Percentiles rank a stretch among this genome's conserved stretches.
phyloP scores from a whole-genome alignment of 2,113 vertebrate species.

The Tragelaphus buxtoni region DNA sequence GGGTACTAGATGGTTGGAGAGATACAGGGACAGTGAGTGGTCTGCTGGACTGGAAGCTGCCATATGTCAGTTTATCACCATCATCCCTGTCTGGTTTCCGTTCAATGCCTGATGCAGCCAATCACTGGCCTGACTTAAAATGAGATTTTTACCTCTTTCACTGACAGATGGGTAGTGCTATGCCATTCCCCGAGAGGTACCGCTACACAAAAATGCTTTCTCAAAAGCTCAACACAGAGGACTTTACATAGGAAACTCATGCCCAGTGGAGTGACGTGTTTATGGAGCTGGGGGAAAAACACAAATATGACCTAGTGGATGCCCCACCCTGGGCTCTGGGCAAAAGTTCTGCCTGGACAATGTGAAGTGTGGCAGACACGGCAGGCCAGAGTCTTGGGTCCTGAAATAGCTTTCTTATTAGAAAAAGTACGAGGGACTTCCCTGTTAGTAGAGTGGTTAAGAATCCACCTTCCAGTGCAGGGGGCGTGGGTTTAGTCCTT shows the following conservation, averaged over 20 bases:
- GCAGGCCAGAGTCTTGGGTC: background rate
- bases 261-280: background rate
- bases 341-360: conserved; percentile 1
- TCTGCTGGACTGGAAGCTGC: accelerated
- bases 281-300: conserved; percentile 50
- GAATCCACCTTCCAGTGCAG: background rate
- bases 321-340: background rate
- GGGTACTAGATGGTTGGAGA: accelerated
- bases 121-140: background rate
- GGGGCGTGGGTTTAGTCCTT: background rate
- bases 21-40: accelerated
- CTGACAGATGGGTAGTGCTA: background rate
- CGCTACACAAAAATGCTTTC: background rate
- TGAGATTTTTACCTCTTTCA: background rate
- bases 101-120: background rate
- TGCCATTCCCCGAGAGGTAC: background rate
- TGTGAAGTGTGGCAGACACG: background rate
- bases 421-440: background rate
- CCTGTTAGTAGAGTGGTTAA: background rate
- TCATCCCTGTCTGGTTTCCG: too few species aligned
- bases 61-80: background rate
- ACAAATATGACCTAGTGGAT: conserved; percentile 18
- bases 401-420: background rate
- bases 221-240: background rate
- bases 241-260: background rate